Evolutionary conservation across 2,113 vertebrate genomes (phyloP).

Genomic region (Globicephala melas): DNA sequence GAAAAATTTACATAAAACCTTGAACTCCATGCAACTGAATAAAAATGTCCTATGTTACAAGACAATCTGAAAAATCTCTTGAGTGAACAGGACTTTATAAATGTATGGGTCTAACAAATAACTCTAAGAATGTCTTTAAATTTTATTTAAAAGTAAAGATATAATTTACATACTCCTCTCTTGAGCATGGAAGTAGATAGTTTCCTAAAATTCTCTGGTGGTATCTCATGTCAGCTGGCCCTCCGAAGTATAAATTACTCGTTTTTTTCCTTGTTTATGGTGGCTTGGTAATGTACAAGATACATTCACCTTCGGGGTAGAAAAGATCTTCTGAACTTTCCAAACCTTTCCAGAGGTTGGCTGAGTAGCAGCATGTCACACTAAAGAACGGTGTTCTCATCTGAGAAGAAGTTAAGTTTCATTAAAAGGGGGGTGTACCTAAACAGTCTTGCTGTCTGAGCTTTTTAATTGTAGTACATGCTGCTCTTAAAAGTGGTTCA

Average conservation of each 20-base stretch:
- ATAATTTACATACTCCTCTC: background rate
- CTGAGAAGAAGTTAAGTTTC: conserved; percentile 55
- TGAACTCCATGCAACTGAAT: background rate
- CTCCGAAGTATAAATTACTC: background rate
- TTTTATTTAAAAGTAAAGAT: conserved; percentile 30
- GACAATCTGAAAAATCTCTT: background rate
- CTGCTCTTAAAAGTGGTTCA: conserved; percentile 60
- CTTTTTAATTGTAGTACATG: conserved; percentile 46
- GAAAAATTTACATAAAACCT: background rate
- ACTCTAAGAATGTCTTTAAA: background rate
- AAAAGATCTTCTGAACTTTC: conserved; percentile 39
- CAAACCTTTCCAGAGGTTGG: conserved; percentile 49
- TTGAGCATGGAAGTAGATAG: background rate
- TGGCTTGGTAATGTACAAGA: conserved; percentile 26
- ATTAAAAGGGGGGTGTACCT: conserved; percentile 17
- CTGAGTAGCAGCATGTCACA: conserved; percentile 13
- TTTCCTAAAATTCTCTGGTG: background rate
- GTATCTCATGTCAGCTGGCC: background rate
- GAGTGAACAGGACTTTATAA: background rate
- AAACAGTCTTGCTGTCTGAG: conserved; percentile 33
- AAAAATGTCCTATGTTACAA: background rate
- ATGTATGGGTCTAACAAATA: background rate
- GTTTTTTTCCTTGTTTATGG: background rate
- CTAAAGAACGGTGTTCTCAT: conserved; percentile 44
- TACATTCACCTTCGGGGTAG: conserved; percentile 36